Conservation (phyloP, 2,797 vertebrate genomes). For the Sebastes vulpes region DNA sequence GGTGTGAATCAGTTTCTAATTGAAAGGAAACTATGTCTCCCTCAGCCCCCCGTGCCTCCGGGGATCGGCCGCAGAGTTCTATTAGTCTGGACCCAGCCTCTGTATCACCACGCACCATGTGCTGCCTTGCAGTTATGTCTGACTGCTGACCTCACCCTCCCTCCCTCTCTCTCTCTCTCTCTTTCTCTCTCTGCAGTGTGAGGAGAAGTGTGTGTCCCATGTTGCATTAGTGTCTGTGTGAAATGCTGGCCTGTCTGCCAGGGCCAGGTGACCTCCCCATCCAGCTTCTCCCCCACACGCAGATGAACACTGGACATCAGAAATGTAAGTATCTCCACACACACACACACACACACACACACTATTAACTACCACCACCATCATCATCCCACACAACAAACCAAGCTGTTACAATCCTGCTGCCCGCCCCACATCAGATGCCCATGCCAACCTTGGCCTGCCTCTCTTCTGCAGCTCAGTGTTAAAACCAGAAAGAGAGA, state of each 20-base stretch:
- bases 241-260: slow-evolving; percentile 99
- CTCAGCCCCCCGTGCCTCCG: slow-evolving; percentile 55
- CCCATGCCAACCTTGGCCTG: slow-evolving; percentile 44
- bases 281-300: slow-evolving; percentile 98
- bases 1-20: slow-evolving; percentile 83
- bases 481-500: slow-evolving; percentile 39
- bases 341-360: slow-evolving; percentile 9
- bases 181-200: slow-evolving; percentile 87
- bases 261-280: slow-evolving; percentile 98
- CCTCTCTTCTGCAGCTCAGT: slow-evolving; percentile 46
- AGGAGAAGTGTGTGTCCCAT: slow-evolving; percentile 93
- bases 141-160: slow-evolving; percentile 62
- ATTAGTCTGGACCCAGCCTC: slow-evolving; percentile 67
- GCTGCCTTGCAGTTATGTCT: slow-evolving; percentile 74
- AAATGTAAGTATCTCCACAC: slow-evolving; percentile 93
- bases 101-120: slow-evolving; percentile 71
- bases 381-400: slow-evolving; percentile 56
- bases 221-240: slow-evolving; percentile 96
- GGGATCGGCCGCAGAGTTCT: slow-evolving; percentile 61
- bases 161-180: background rate
- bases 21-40: slow-evolving; percentile 80
- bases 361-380: slow-evolving; percentile 26
- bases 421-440: slow-evolving; percentile 48
- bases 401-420: slow-evolving; percentile 63
- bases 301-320: slow-evolving; percentile 99